phyloP scores from a whole-genome alignment of 2,113 vertebrate species.

The Heterochromis multidens region DNA sequence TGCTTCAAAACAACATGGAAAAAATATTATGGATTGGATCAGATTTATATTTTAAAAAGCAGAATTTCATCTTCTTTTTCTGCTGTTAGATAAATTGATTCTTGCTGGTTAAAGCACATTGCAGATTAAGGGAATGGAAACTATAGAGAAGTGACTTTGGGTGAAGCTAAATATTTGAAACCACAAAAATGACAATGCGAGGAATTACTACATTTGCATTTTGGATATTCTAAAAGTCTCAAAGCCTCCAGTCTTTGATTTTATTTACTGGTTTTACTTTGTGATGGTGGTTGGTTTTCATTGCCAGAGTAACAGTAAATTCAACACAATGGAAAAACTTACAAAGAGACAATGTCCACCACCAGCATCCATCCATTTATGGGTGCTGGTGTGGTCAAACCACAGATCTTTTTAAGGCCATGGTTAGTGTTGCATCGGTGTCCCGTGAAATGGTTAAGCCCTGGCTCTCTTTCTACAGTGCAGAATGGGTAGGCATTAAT shows the following conservation, averaged over 20 bases:
- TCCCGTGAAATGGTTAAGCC: constrained; percentile 36
- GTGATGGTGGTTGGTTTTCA: neutral
- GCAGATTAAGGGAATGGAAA: neutral
- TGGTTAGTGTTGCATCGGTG: neutral
- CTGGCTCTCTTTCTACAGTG: constrained; percentile 19
- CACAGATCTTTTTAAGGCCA: constrained; percentile 1
- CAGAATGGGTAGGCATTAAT: constrained; percentile 67
- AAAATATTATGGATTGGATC: neutral
- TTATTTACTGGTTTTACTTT: neutral
- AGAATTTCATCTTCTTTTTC: neutral
- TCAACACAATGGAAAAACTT: neutral
- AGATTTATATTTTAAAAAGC: neutral
- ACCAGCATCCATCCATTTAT: neutral
- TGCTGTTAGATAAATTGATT: neutral
- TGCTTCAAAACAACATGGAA: neutral
- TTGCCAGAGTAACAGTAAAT: neutral
- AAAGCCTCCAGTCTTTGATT: neutral
- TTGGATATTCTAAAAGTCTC: neutral
- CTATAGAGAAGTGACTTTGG: neutral
- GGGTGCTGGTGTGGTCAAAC: neutral
- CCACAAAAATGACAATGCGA: neutral
- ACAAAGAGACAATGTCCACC: neutral
- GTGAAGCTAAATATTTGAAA: neutral
- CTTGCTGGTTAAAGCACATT: neutral
- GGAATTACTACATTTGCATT: neutral